phyloP scores from a whole-genome alignment of 53 echinoderm and acorn worm species.

The Astropecten irregularis region DNA sequence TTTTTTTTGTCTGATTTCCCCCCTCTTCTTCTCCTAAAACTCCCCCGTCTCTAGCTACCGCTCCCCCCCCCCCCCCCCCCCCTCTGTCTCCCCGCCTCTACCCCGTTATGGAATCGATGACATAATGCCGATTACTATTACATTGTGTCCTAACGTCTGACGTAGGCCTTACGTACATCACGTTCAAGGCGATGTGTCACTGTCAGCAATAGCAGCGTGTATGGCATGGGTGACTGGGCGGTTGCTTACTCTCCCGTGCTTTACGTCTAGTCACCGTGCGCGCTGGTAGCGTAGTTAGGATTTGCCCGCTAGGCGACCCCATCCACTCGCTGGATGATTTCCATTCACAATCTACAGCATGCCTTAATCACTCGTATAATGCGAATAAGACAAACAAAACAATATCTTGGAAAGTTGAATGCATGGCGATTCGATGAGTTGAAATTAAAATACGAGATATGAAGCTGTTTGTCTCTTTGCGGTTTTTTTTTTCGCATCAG shows the following conservation, averaged over 20 bases:
- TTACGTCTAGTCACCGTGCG: too few relatives aligned
- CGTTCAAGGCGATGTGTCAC: conserved; percentile 28
- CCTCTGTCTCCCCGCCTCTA: too few relatives aligned
- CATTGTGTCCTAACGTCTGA: neutral
- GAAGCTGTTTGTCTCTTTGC: too few relatives aligned
- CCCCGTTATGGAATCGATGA: conserved; percentile 43
- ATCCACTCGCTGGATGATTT: too few relatives aligned
- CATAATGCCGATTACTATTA: conserved; percentile 31
- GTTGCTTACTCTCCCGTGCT: neutral
- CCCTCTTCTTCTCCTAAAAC: neutral
- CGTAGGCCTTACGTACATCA: neutral
- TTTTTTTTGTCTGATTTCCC: conserved; percentile 28
- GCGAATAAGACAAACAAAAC: too few relatives aligned
- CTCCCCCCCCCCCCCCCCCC: neutral
- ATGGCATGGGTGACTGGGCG: neutral
- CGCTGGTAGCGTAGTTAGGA: neutral
- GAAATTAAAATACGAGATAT: too few relatives aligned
- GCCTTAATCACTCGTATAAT: neutral
- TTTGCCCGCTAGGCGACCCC: neutral
- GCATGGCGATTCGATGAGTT: too few relatives aligned
- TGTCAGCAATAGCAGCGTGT: neutral
- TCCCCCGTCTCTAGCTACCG: too few relatives aligned
- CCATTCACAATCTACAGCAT: neutral
- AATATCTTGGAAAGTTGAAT: too few relatives aligned
- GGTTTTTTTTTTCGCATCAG: too few relatives aligned